phyloP scores from a whole-genome alignment of 2,113 vertebrate genomes.

The Aspiorhynchus laticeps region DNA sequence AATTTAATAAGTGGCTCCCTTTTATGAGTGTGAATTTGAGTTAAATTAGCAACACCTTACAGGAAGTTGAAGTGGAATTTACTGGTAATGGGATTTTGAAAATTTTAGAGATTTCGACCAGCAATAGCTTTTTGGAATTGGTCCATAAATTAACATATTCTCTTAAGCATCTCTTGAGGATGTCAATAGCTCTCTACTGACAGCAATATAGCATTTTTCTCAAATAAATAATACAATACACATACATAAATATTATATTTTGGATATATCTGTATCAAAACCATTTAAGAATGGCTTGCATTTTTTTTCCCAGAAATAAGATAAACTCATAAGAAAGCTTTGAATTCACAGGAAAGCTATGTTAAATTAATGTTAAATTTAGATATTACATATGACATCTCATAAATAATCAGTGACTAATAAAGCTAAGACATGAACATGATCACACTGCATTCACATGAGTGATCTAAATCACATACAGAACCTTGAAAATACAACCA shows the following conservation, averaged over 20 bases:
- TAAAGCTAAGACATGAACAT: background rate
- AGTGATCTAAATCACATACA: background rate
- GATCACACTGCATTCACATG: background rate
- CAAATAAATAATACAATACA: too few relatives aligned
- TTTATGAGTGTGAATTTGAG: background rate
- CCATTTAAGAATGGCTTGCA: background rate
- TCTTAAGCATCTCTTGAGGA: background rate
- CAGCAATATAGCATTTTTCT: background rate
- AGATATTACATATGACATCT: background rate
- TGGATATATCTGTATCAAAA: background rate
- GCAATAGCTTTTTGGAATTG: background rate
- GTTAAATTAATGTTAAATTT: background rate
- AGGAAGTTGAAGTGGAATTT: background rate
- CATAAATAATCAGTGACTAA: background rate
- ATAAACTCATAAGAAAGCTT: background rate
- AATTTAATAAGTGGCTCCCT: too few relatives aligned
- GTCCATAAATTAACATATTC: background rate
- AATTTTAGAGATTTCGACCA: too few relatives aligned
- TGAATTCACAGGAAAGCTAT: background rate
- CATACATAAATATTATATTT: background rate
- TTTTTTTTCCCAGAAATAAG: background rate
- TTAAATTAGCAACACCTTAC: too few relatives aligned
- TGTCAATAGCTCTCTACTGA: background rate
- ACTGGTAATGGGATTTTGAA: too few relatives aligned
- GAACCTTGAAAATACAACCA: conserved; percentile 1